These are phyloP conservation scores for Basileuterus tristriatus DNA, from an alignment of 2,797 vertebrate species.

Conservation along the genomic window DNA sequence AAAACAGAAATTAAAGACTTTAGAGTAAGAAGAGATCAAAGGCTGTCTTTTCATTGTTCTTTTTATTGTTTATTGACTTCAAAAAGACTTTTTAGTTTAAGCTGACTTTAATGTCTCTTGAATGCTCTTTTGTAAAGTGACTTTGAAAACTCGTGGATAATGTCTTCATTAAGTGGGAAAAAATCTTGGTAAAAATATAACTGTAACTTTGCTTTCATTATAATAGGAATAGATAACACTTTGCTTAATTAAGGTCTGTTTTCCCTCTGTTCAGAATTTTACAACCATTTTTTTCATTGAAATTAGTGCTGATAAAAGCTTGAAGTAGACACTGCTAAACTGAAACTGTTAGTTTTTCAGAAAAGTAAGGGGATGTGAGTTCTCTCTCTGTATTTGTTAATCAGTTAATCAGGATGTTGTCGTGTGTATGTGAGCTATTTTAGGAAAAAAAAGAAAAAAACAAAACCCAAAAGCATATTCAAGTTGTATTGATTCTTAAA, in stretches of 20 bases:
- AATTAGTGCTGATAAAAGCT: conserved; percentile 75
- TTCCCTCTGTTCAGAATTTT: conserved; percentile 75
- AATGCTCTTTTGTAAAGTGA: conserved; percentile 81
- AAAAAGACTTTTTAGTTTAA: conserved; percentile 84
- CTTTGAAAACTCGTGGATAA: conserved; percentile 83
- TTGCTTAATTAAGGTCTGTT: conserved; percentile 80
- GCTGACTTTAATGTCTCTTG: conserved; percentile 83
- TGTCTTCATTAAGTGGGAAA: conserved; percentile 82
- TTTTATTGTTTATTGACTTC: conserved; percentile 86
- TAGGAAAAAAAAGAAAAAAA: conserved; percentile 16
- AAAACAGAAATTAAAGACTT: conserved; percentile 85
- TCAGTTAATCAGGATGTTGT: conserved; percentile 34
- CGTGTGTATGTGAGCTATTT: neutral
- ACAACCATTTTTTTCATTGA: conserved; percentile 53
- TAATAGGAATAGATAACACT: conserved; percentile 75
- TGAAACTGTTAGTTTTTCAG: conserved; percentile 53
- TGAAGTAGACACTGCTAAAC: conserved; percentile 33
- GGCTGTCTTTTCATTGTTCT: conserved; percentile 82
- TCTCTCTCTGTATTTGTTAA: conserved; percentile 37
- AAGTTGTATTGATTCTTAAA: neutral
- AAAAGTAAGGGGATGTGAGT: neutral
- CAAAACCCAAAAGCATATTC: neutral
- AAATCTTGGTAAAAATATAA: conserved; percentile 78
- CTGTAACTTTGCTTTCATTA: conserved; percentile 78
- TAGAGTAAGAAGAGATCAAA: conserved; percentile 79